Percentiles rank a stretch among this genome's conserved stretches.
Evolutionary conservation across 1,140 invertebrate species (phyloP).

Genomic region (Reticulitermes speratus): DNA sequence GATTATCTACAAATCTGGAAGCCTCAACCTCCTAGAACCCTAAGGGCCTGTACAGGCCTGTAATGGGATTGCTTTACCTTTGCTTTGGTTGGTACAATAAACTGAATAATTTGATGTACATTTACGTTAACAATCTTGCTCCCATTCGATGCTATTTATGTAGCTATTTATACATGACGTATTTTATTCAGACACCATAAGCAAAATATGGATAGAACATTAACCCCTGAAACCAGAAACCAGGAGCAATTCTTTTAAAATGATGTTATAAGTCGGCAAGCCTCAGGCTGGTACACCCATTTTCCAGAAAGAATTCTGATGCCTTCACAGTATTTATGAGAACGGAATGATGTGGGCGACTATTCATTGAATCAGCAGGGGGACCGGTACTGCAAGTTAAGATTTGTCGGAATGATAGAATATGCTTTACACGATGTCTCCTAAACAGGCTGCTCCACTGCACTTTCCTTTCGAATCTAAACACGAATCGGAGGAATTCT

Average conservation of each 20-base stretch:
- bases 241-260: neutral
- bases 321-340: neutral
- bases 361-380: neutral
- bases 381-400: neutral
- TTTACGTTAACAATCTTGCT: too few species aligned
- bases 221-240: neutral
- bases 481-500: neutral
- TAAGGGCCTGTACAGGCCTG: too few species aligned
- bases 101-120: too few species aligned
- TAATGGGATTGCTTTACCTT: too few species aligned
- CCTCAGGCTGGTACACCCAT: neutral
- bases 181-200: too few species aligned
- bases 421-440: conserved; percentile 8
- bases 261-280: neutral
- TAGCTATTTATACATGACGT: too few species aligned
- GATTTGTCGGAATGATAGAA: neutral
- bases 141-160: too few species aligned
- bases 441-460: neutral
- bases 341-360: neutral
- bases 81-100: too few species aligned
- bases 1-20: too few species aligned
- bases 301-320: too few species aligned
- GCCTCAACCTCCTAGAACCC: too few species aligned
- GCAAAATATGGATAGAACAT: neutral
- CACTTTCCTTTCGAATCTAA: neutral